phyloP scores from a whole-genome alignment of 2,113 vertebrate genomes.

The Piaya cayana region DNA sequence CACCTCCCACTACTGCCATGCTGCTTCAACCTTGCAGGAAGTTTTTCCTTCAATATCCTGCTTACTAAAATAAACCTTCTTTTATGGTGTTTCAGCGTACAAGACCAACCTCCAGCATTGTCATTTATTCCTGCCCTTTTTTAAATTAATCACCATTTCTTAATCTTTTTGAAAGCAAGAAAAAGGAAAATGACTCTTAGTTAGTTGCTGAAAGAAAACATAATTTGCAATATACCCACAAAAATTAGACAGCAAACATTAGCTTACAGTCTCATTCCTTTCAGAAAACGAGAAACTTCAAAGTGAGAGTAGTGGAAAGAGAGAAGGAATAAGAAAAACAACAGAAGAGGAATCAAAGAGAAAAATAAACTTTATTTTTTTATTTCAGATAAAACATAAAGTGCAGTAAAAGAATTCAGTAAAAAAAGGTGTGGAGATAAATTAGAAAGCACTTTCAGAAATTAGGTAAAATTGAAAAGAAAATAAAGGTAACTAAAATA shows the following conservation, averaged over 20 bases:
- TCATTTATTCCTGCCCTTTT: not conserved
- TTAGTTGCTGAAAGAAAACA: not conserved
- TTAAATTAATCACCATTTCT: not conserved
- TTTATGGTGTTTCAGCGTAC: not conserved
- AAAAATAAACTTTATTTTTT: not conserved
- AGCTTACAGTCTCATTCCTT: not conserved
- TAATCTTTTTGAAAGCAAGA: not conserved
- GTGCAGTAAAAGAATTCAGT: not conserved
- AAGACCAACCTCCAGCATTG: not conserved
- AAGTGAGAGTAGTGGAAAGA: not conserved
- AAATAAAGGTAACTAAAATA: not conserved
- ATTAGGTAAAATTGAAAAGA: not conserved
- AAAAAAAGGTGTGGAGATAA: fast-evolving
- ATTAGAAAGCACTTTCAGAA: not conserved
- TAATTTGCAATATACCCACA: not conserved
- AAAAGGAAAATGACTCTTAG: not conserved
- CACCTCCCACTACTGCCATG: not conserved
- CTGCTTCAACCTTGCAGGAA: not conserved
- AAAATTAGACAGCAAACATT: not conserved
- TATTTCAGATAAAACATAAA: not conserved
- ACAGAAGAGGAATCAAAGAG: not conserved
- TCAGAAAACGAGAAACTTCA: not conserved
- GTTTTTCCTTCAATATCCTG: not conserved
- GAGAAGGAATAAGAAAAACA: not conserved
- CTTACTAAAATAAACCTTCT: not conserved